These are phyloP conservation scores for Drepanosiphum platanoidis DNA, from an alignment of 2,888 invertebrate species.

Conservation along the genomic window DNA sequence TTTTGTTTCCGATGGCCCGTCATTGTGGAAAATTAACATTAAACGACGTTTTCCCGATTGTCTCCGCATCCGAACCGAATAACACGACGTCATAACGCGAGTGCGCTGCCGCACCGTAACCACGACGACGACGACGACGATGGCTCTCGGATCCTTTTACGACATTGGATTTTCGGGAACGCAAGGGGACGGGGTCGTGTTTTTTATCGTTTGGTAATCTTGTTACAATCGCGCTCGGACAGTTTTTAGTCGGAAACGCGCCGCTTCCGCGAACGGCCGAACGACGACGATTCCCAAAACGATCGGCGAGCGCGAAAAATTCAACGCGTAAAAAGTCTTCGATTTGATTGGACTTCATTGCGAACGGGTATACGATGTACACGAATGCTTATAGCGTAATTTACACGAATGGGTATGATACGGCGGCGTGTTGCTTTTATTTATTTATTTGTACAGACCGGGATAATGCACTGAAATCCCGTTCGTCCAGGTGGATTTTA, in stretches of 20 bases:
- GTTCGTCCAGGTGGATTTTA: background rate
- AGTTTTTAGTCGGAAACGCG: conserved; percentile 14
- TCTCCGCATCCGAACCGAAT: background rate
- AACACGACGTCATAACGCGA: background rate
- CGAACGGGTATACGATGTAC: too few relatives aligned
- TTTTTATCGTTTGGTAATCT: conserved; percentile 22
- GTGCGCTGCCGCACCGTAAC: background rate
- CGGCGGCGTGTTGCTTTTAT: background rate
- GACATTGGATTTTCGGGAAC: background rate
- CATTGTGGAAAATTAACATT: background rate
- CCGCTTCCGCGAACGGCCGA: conserved; percentile 13
- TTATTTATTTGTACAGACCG: background rate
- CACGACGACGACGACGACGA: background rate
- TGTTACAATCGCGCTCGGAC: conserved; percentile 9
- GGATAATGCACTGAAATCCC: background rate
- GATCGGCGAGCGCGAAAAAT: background rate
- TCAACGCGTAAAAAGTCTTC: background rate
- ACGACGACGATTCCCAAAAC: conserved; percentile 2
- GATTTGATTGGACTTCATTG: background rate
- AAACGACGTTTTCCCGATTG: conserved; percentile 1
- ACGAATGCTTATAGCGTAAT: background rate
- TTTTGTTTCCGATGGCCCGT: background rate
- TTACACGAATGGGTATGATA: background rate
- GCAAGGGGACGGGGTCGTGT: background rate
- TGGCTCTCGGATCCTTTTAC: background rate